These are phyloP conservation scores for Channallabes apus DNA, from an alignment of 2,797 vertebrate species.

Conservation along the genomic window DNA sequence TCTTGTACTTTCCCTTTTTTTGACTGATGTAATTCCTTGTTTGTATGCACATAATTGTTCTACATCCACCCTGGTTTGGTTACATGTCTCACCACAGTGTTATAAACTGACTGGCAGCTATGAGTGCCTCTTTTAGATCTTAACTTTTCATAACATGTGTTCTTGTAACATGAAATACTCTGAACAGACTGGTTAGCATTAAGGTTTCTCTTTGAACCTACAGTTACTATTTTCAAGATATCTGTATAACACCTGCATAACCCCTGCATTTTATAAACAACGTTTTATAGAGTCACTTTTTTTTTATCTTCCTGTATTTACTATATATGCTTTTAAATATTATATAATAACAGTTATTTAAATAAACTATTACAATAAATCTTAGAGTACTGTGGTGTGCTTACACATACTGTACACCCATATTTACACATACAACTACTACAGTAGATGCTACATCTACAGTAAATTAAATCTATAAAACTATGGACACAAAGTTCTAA, in stretches of 20 bases:
- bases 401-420: background rate
- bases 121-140: background rate
- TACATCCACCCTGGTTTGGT: background rate
- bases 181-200: background rate
- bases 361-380: slow-evolving; percentile 26
- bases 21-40: slow-evolving; percentile 20
- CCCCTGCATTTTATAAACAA: background rate
- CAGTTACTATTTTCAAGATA: background rate
- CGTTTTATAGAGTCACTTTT: slow-evolving; percentile 6
- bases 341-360: slow-evolving; percentile 42
- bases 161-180: background rate
- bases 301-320: background rate
- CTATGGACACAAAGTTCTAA: background rate
- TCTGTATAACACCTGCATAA: background rate
- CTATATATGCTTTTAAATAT: slow-evolving; percentile 33
- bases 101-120: background rate
- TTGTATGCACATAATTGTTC: background rate
- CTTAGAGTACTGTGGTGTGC: background rate
- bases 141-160: background rate
- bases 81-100: background rate
- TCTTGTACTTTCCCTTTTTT: slow-evolving; percentile 24
- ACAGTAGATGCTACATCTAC: background rate
- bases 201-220: too few relatives aligned
- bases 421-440: background rate
- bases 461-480: background rate